Percentiles rank a stretch among this genome's conserved stretches.
These are phyloP conservation scores for Pristionchus arcanus DNA, from an alignment of 2,888 invertebrate genomes.

Conservation along the genomic window DNA sequence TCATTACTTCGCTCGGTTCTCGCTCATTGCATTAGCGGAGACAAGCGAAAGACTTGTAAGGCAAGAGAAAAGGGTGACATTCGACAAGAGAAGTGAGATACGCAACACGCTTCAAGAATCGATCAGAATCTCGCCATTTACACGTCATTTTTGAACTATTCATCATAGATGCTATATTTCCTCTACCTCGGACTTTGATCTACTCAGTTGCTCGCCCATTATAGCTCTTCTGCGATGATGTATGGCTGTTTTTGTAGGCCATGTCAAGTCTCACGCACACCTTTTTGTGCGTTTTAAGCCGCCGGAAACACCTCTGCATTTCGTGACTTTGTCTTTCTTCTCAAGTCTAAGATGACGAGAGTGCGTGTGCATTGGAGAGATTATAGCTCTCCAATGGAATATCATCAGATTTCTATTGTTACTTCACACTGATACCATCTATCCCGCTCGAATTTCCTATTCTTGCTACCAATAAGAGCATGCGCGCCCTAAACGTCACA, in stretches of 20 bases:
- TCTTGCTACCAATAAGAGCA: no score
- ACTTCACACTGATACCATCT: no score
- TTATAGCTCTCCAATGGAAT: not conserved
- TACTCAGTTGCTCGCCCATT: not conserved
- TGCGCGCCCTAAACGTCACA: not conserved
- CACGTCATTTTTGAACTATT: not conserved
- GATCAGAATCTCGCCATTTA: not conserved
- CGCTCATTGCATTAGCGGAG: conserved; percentile 43
- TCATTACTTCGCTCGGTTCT: conserved; percentile 19
- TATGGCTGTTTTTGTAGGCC: not conserved
- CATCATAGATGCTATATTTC: not conserved
- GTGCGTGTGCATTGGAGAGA: not conserved
- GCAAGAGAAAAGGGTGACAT: not conserved
- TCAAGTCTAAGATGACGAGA: not conserved
- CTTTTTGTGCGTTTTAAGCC: not conserved
- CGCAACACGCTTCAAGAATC: not conserved
- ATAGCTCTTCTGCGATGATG: not conserved
- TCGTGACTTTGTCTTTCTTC: not conserved
- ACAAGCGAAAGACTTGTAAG: not conserved
- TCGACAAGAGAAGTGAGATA: not conserved
- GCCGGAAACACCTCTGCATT: not conserved
- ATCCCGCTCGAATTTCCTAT: no score
- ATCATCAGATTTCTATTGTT: no score
- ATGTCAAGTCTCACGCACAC: not conserved
- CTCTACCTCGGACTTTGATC: not conserved